A percentile compares a stretch with the other conserved stretches of the same genome.
Conservation (phyloP, 53 echinoderm and acorn worm species). For the Temnopleurus reevesii region DNA sequence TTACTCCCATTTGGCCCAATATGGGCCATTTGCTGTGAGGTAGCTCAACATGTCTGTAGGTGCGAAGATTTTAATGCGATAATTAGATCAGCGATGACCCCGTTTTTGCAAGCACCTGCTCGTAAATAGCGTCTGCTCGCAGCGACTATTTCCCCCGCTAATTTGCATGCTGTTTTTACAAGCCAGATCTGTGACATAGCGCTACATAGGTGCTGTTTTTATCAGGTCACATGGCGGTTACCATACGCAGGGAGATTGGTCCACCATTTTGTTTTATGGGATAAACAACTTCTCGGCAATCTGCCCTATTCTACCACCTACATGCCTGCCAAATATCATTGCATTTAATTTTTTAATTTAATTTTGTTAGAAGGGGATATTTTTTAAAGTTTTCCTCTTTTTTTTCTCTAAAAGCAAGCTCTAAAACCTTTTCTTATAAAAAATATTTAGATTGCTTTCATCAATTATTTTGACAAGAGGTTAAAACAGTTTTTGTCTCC, state of each 20-base stretch:
- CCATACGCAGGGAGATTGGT: neutral
- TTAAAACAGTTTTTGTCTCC: too few relatives aligned
- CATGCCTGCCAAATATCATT: too few relatives aligned
- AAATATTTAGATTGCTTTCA: too few relatives aligned
- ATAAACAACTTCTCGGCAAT: neutral
- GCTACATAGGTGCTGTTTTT: neutral
- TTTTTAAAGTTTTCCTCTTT: too few relatives aligned
- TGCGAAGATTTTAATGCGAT: neutral
- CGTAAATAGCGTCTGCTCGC: neutral
- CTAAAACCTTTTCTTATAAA: too few relatives aligned
- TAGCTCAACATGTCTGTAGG: neutral
- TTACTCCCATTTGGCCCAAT: too few relatives aligned
- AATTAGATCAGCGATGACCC: neutral
- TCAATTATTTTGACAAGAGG: too few relatives aligned
- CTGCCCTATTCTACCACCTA: neutral
- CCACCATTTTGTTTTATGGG: neutral
- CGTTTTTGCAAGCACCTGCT: neutral
- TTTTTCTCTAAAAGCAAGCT: too few relatives aligned
- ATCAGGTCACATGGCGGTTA: neutral
- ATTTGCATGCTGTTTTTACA: constrained; percentile 27
- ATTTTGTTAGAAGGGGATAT: too few relatives aligned
- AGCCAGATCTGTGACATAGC: neutral
- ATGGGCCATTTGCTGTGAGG: too few relatives aligned
- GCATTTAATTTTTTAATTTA: neutral
- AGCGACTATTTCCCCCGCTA: constrained; percentile 7